phyloP scores from a whole-genome alignment of 2,113 vertebrate species.

The Pomatorhinus ruficollis region DNA sequence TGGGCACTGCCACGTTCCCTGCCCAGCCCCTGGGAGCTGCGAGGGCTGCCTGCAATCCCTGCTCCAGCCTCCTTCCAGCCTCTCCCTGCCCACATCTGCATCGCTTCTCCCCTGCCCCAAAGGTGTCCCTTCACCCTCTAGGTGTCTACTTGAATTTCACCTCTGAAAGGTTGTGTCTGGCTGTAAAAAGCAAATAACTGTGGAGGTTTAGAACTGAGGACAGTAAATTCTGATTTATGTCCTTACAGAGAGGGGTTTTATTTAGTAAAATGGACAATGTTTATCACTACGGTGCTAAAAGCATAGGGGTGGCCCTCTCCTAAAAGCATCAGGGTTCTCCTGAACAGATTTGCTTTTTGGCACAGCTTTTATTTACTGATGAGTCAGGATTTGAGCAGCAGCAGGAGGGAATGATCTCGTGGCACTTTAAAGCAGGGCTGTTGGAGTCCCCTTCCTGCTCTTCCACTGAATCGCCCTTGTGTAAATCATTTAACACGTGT shows the following conservation, averaged over 20 bases:
- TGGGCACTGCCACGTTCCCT: neutral
- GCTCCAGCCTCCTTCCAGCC: neutral
- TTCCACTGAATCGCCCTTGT: neutral
- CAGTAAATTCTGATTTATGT: neutral
- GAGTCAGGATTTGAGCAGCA: neutral
- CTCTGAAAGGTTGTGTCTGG: neutral
- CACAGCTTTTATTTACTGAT: neutral
- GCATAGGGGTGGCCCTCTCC: neutral
- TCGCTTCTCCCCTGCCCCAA: neutral
- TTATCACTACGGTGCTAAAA: neutral
- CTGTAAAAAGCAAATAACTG: neutral
- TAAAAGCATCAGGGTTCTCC: neutral
- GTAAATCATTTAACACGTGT: constrained; percentile 37
- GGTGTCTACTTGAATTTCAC: neutral
- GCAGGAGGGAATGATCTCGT: neutral
- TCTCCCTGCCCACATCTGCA: neutral
- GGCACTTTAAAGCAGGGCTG: neutral
- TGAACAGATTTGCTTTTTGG: neutral
- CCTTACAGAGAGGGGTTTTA: rapidly evolving
- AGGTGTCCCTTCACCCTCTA: neutral
- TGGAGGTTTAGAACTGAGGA: neutral
- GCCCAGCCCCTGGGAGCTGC: neutral
- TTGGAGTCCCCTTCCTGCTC: neutral
- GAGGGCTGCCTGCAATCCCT: neutral
- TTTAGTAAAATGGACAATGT: rapidly evolving